These are phyloP conservation scores for Acrocephalus arundinaceus DNA, from an alignment of 2,113 vertebrate genomes.

Conservation along the genomic window DNA sequence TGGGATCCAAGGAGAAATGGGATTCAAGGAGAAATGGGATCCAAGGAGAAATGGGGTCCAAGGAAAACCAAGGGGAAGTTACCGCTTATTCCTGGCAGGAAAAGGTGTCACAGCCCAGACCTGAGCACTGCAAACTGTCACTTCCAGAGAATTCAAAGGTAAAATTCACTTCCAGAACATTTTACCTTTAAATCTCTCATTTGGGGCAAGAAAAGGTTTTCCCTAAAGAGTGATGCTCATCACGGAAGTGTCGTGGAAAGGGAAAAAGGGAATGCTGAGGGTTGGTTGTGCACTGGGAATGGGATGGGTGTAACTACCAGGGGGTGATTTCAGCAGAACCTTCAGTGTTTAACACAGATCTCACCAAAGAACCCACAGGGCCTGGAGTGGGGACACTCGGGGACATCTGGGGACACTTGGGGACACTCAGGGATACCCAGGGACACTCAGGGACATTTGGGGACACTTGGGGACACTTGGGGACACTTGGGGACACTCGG, in stretches of 20 bases:
- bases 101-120: not conserved
- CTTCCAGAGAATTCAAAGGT: too few relatives aligned
- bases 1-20: too few relatives aligned
- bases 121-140: not conserved
- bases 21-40: not conserved
- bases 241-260: not conserved
- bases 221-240: fast-evolving
- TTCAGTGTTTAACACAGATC: not conserved
- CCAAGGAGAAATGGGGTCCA: too few relatives aligned
- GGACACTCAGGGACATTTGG: not conserved
- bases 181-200: too few relatives aligned
- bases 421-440: not conserved
- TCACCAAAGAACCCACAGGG: not conserved
- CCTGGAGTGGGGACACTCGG: fast-evolving
- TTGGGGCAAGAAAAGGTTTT: not conserved
- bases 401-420: too few relatives aligned
- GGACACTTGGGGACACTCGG: not conserved
- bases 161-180: too few relatives aligned
- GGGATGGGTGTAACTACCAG: not conserved
- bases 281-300: not conserved
- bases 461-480: not conserved
- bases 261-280: not conserved
- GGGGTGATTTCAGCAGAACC: not conserved
- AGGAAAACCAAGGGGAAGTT: not conserved
- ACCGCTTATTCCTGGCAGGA: not conserved